A percentile compares a stretch with the other conserved stretches of the same genome.
Conservation (phyloP, 2,113 vertebrate species). For the Ictalurus furcatus region DNA sequence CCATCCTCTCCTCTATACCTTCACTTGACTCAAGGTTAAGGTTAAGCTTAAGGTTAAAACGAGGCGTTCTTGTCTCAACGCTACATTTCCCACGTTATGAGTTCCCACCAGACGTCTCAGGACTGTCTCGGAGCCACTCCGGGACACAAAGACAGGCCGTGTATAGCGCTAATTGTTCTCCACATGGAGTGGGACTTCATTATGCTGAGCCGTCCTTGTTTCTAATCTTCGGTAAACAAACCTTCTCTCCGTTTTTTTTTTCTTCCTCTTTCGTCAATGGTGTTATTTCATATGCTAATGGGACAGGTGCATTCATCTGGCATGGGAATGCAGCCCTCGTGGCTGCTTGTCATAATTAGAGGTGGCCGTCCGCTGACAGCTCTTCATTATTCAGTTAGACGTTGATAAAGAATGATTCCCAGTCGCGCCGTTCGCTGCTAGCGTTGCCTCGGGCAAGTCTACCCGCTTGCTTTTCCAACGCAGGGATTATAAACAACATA, state of each 20-base stretch:
- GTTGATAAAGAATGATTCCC: conserved; percentile 12
- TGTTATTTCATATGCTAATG: conserved; percentile 45
- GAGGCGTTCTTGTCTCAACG: not conserved
- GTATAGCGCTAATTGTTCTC: conserved; percentile 40
- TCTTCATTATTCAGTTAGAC: conserved; percentile 1
- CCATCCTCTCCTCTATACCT: not conserved
- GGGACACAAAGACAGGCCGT: conserved; percentile 1
- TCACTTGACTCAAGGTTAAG: not conserved
- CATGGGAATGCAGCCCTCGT: conserved; percentile 39
- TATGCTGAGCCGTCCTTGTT: conserved; percentile 42
- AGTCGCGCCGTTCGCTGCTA: not conserved
- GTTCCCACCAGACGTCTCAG: not conserved
- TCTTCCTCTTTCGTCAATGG: not conserved
- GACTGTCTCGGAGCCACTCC: conserved; percentile 1
- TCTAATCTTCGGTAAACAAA: conserved; percentile 44
- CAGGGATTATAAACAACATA: not conserved
- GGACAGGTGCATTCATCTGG: conserved; percentile 41
- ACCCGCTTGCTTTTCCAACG: not conserved
- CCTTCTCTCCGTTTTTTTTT: conserved; percentile 1
- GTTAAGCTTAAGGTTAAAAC: not conserved
- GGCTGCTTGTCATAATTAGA: conserved; percentile 15
- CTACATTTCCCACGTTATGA: conserved; percentile 33
- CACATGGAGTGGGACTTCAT: conserved; percentile 26
- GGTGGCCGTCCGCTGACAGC: not conserved
- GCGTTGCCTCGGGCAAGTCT: not conserved